Base-by-base conservation (phyloP, 2,113 vertebrate species). In the Leptosomus discolor region DNA sequence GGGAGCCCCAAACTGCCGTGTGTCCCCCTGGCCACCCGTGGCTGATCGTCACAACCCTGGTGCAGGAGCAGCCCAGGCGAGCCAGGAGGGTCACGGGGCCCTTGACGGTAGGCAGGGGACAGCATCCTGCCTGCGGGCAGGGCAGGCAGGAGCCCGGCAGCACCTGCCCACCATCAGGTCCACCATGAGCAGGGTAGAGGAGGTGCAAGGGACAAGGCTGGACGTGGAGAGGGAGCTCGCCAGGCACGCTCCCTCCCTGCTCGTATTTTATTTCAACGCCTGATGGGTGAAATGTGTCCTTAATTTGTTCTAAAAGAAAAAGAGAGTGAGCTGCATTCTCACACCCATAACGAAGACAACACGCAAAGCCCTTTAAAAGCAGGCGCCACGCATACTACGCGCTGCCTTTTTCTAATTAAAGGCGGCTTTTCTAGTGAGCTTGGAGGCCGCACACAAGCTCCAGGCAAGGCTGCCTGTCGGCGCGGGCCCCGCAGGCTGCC, bases 331-430 rank as follows among this genome's bases (percentile, higher is more conserved):
- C 89, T 26, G 79, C 76, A 80, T 95, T 97, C 97, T 97, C 95
- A 96, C 95, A 96, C 95, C 94, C 94, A 29, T 85, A 86, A 96
- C 13, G 82, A 97, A 90, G 94, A 90, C 91, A 92, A 94, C 94
- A 93, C 85, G 85, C 97, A 94, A 96, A 96, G 94, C 89, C 84
- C 85, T 94, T 74, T 68, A 67, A 84, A 94, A 91, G 94, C 82
- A 48, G 96, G 97, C 97, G 95, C 97, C 97, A 96, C 85, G 91
- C 79, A 94, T 88, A 86, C 75, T 58, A 81, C 3, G 11, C 17
- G 3, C 92, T 64, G 97, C 95, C 96, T 96, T 95, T 71, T 96
- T 95, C 96, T 85, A 95, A 96, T 96, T 97, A 97, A 34, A 76
- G 15, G 74, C 1, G 90, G 76, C 96, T 95, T 61, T 82, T 48